These are phyloP conservation scores for Euwallacea fornicatus DNA, from an alignment of 1,140 invertebrate genomes.

Conservation along the genomic window DNA sequence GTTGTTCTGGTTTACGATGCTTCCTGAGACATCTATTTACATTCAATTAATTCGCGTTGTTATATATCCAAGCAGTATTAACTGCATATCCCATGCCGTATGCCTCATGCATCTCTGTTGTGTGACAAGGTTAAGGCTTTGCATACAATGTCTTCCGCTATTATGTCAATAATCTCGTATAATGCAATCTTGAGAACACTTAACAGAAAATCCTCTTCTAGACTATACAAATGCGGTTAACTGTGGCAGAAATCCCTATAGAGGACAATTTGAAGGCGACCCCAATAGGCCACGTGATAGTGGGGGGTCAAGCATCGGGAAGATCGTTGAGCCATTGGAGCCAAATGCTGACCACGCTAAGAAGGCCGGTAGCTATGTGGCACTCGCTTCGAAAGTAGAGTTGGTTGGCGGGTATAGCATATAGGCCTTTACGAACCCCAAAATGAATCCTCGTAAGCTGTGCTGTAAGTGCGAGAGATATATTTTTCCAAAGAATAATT, in stretches of 20 bases:
- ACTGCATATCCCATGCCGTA: no score
- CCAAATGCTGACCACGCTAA: conserved; percentile 78
- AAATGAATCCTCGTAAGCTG: neutral
- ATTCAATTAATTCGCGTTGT: no score
- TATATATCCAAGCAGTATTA: no score
- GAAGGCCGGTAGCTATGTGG: conserved; percentile 84
- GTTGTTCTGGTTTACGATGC: no score
- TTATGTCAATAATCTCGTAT: no score
- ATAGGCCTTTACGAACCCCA: neutral
- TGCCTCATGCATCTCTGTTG: no score
- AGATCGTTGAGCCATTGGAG: conserved; percentile 78
- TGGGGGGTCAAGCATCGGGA: conserved; percentile 68
- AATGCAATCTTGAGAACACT: neutral
- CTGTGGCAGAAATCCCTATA: conserved; percentile 55
- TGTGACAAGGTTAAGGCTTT: no score
- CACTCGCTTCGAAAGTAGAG: conserved; percentile 69
- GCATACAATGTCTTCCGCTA: no score
- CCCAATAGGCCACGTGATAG: conserved; percentile 72
- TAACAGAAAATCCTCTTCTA: conserved; percentile 53
- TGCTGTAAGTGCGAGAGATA: neutral
- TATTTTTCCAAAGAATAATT: conserved; percentile 21
- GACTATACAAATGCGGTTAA: conserved; percentile 71
- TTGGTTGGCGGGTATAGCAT: neutral
- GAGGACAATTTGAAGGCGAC: conserved; percentile 55
- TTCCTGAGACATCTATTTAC: no score